A percentile compares a stretch with the other conserved stretches of the same genome.
These are phyloP conservation scores for Eolophus roseicapilla DNA, from an alignment of 2,113 vertebrate species.

Conservation along the genomic window DNA sequence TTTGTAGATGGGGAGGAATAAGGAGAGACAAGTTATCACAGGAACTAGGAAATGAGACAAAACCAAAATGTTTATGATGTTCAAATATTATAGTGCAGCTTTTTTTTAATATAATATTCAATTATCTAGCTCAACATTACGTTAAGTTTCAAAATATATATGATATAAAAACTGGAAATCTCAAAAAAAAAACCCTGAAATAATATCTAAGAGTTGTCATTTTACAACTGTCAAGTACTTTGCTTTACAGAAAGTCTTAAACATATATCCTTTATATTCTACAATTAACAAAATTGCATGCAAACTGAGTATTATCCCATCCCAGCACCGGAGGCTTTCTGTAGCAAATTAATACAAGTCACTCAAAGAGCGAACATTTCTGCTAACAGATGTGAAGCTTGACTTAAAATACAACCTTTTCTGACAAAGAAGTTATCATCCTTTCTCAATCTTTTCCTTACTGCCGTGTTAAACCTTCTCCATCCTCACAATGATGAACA, in stretches of 20 bases:
- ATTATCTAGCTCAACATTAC: not conserved
- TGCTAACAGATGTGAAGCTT: not conserved
- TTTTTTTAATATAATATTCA: not conserved
- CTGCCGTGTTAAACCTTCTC: not conserved
- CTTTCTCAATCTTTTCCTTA: not conserved
- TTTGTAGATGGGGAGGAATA: not conserved
- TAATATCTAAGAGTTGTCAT: not conserved
- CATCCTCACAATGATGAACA: not conserved
- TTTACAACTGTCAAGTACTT: not conserved
- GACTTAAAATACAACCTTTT: not conserved
- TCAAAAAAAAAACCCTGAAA: not conserved
- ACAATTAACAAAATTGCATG: not conserved
- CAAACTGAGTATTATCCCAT: not conserved
- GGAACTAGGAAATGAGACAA: not conserved
- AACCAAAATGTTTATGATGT: not conserved
- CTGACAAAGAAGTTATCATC: not conserved
- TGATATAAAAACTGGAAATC: not conserved
- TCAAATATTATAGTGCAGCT: not conserved
- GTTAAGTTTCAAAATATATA: not conserved
- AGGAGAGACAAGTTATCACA: not conserved
- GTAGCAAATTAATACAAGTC: not conserved
- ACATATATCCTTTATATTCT: not conserved
- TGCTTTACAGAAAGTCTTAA: not conserved
- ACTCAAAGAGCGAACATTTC: not conserved
- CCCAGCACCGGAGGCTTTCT: not conserved